Conservation (phyloP, 1,140 invertebrate species). For the Parapsyche elsis region DNA sequence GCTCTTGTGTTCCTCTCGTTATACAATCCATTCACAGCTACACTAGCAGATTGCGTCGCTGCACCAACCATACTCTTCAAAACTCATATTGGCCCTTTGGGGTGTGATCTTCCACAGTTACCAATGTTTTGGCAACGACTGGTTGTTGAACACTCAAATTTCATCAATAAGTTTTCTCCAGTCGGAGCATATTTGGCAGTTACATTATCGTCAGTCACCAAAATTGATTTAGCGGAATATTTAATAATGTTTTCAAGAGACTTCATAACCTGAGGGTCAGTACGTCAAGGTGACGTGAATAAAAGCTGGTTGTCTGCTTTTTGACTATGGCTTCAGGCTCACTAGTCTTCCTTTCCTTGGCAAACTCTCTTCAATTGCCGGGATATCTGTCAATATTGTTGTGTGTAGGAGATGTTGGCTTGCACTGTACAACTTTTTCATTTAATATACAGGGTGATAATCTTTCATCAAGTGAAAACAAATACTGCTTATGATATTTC, state of each 20-base stretch:
- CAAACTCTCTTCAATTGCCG: conserved; percentile 38
- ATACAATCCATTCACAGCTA: conserved; percentile 55
- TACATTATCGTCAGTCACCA: conserved; percentile 24
- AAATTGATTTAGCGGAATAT: conserved; percentile 23
- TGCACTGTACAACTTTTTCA: conserved; percentile 49
- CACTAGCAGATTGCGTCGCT: conserved; percentile 52
- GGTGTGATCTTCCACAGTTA: conserved; percentile 24
- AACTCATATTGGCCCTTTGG: conserved; percentile 33
- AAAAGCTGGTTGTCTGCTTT: conserved; percentile 31
- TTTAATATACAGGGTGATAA: conserved; percentile 54
- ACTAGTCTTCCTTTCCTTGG: conserved; percentile 53
- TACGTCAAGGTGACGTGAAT: conserved; percentile 22
- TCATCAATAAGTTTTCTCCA: conserved; percentile 22
- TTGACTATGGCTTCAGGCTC: conserved; percentile 44
- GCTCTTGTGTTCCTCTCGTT: neutral
- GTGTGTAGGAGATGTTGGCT: conserved; percentile 37
- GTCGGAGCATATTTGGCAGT: conserved; percentile 1
- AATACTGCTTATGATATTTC: conserved; percentile 17
- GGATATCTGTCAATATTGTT: conserved; percentile 39
- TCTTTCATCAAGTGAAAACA: conserved; percentile 27
- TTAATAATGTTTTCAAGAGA: conserved; percentile 36
- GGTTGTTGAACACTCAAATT: conserved; percentile 8
- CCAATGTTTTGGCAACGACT: conserved; percentile 3
- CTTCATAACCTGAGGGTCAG: conserved; percentile 39
- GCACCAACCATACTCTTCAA: conserved; percentile 40